These are phyloP conservation scores for Tenrec ecaudatus DNA, from an alignment of 2,113 vertebrate species.

Conservation along the genomic window DNA sequence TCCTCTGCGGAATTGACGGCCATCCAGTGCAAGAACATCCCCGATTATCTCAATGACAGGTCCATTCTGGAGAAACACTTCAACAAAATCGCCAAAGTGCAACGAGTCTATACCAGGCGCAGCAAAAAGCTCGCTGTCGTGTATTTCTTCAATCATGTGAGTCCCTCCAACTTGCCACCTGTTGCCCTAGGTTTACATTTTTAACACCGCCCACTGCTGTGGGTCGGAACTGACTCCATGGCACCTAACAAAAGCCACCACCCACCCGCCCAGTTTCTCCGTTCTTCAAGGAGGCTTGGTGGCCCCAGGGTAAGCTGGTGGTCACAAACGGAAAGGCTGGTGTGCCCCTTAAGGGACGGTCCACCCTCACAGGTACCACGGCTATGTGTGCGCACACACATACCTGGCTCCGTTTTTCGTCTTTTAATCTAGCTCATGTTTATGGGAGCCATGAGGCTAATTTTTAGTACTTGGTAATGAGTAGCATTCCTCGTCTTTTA, in stretches of 20 bases:
- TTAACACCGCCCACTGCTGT: too few species aligned
- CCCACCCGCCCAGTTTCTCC: too few species aligned
- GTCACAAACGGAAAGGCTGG: not conserved
- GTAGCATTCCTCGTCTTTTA: not conserved
- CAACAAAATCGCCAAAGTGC: slow-evolving; percentile 89
- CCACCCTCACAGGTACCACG: not conserved
- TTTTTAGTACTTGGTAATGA: not conserved
- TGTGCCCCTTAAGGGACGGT: not conserved
- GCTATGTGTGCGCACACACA: not conserved
- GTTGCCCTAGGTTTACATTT: not conserved
- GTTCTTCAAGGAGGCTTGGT: not conserved
- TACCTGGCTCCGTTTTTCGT: not conserved
- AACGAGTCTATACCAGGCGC: slow-evolving; percentile 87
- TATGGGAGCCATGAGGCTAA: not conserved
- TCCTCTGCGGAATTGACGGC: slow-evolving; percentile 85
- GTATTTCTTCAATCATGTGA: slow-evolving; percentile 94
- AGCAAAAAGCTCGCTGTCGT: slow-evolving; percentile 90
- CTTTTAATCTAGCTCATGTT: not conserved
- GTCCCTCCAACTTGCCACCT: slow-evolving; percentile 69
- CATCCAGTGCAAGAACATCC: slow-evolving; percentile 92
- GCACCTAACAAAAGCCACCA: too few species aligned
- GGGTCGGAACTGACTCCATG: too few species aligned
- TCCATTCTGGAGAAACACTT: slow-evolving; percentile 91
- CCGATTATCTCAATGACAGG: slow-evolving; percentile 89
- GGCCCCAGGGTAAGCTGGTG: not conserved